These are phyloP conservation scores for Tupiocoris notatus DNA, from an alignment of 2,888 invertebrate species.

Conservation along the genomic window DNA sequence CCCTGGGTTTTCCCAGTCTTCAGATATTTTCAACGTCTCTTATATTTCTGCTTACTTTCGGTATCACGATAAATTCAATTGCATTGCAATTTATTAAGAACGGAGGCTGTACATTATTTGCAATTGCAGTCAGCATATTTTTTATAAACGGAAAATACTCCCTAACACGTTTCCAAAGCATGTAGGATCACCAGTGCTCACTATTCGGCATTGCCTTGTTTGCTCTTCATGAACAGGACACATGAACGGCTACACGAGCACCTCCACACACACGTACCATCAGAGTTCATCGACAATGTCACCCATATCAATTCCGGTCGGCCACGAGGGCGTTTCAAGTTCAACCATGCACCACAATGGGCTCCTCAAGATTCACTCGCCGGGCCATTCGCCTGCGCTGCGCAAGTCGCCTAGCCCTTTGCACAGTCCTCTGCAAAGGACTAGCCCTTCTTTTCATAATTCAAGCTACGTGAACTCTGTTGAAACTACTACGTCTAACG, in stretches of 20 bases:
- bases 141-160: too few species aligned
- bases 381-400: constrained; percentile 43
- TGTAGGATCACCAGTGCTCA: too few species aligned
- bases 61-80: too few species aligned
- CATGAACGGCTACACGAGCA: constrained; percentile 44
- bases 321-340: constrained; percentile 19
- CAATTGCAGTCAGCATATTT: too few species aligned
- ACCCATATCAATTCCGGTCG: constrained; percentile 45
- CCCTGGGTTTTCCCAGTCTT: too few species aligned
- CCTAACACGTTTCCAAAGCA: too few species aligned
- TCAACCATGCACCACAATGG: constrained; percentile 33
- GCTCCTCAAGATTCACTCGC: constrained; percentile 45
- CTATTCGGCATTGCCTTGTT: too few species aligned
- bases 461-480: constrained; percentile 46
- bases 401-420: constrained; percentile 47
- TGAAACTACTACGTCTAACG: constrained; percentile 51
- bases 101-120: too few species aligned
- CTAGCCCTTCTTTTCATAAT: constrained; percentile 46
- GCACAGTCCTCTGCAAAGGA: constrained; percentile 42
- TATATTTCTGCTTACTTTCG: too few species aligned
- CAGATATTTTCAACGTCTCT: too few species aligned
- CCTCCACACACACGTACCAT: constrained; percentile 37
- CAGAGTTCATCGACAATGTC: constrained; percentile 38
- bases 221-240: constrained; percentile 42
- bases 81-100: too few species aligned